Evolutionary conservation across 2,888 invertebrate genomes (phyloP).

Genomic region (Notocelia uddmanniana): DNA sequence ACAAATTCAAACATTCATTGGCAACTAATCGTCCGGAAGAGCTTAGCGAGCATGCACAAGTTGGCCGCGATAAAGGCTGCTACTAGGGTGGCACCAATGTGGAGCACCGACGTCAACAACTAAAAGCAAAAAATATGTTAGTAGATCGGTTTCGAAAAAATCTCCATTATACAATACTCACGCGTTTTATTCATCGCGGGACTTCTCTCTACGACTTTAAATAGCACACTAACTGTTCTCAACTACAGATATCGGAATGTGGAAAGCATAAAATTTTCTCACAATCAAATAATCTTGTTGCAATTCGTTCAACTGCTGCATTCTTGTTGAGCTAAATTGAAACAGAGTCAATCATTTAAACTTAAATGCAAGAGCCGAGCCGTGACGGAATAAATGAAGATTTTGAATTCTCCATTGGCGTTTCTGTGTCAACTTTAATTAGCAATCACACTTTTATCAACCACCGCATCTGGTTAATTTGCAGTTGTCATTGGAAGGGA

Average conservation of each 20-base stretch:
- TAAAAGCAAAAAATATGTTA: conserved; percentile 52
- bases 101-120: conserved; percentile 54
- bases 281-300: conserved; percentile 84
- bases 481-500: conserved; percentile 71
- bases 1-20: conserved; percentile 83
- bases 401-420: conserved; percentile 79
- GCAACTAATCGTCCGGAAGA: conserved; percentile 82
- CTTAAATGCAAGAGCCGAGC: conserved; percentile 80
- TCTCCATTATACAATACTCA: conserved; percentile 62
- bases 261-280: conserved; percentile 80
- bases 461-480: conserved; percentile 66
- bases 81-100: conserved; percentile 75
- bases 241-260: conserved; percentile 69
- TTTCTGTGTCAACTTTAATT: conserved; percentile 86
- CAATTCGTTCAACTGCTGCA: conserved; percentile 82
- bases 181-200: conserved; percentile 81
- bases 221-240: conserved; percentile 72
- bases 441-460: conserved; percentile 83
- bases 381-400: conserved; percentile 84
- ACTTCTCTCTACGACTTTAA: conserved; percentile 72
- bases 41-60: conserved; percentile 79
- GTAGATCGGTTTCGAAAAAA: conserved; percentile 51
- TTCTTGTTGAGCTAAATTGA: conserved; percentile 85
- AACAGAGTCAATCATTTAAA: conserved; percentile 85
- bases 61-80: conserved; percentile 69